A percentile compares a stretch with the other conserved stretches of the same genome.
Evolutionary conservation across 1,140 invertebrate species (phyloP).

Genomic region (Leptonema lineaticorne): DNA sequence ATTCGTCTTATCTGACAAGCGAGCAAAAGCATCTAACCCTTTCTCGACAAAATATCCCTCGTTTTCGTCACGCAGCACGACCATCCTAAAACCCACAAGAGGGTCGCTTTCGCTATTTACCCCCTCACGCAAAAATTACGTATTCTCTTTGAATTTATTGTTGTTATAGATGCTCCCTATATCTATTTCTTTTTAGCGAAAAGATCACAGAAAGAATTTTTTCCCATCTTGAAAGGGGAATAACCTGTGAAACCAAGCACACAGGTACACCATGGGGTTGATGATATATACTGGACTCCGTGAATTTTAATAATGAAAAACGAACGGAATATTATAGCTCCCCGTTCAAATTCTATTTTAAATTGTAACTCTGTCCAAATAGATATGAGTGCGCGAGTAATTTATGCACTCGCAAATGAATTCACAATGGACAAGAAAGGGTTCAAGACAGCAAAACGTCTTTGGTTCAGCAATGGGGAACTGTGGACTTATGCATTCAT

Average conservation of each 20-base stretch:
- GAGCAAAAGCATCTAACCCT: constrained; percentile 1
- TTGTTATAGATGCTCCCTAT: constrained; percentile 20
- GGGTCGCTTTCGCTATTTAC: constrained; percentile 23
- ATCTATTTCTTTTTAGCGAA: background rate
- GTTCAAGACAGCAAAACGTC: constrained; percentile 12
- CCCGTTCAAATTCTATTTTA: background rate
- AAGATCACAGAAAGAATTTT: background rate
- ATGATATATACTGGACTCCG: too few relatives aligned
- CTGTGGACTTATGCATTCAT: background rate
- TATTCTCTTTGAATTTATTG: constrained; percentile 33
- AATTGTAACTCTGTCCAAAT: background rate
- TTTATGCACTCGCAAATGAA: constrained; percentile 21
- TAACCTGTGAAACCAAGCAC: too few relatives aligned
- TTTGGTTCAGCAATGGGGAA: too few relatives aligned
- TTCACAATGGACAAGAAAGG: constrained; percentile 19
- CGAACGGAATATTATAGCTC: background rate
- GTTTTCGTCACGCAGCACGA: background rate
- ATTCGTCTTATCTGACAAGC: constrained; percentile 16
- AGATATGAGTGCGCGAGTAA: background rate
- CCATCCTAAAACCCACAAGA: constrained; percentile 28
- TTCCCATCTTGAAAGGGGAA: background rate
- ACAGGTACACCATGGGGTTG: too few relatives aligned
- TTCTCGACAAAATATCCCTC: background rate
- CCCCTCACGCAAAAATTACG: constrained; percentile 34
- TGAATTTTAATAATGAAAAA: too few relatives aligned